Conservation (phyloP, 2,888 invertebrate genomes). For the Torymus tubicola region DNA sequence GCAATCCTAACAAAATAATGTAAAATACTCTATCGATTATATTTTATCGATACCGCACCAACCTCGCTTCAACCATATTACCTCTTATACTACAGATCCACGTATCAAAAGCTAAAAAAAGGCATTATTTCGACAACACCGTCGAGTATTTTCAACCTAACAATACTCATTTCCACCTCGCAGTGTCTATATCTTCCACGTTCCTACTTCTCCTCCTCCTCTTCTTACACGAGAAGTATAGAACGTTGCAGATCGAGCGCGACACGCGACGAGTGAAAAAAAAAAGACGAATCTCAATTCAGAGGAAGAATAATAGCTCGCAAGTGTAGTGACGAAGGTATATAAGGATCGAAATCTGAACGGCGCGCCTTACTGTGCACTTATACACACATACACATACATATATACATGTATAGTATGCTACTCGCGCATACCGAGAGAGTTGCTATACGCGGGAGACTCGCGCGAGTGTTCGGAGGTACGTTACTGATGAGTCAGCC, state of each 20-base stretch:
- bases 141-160: too few species aligned
- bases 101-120: background rate
- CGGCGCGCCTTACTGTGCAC: slow-evolving; percentile 13
- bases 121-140: background rate
- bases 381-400: background rate
- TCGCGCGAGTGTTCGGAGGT: slow-evolving; percentile 22
- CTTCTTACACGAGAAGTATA: too few species aligned
- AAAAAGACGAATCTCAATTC: slow-evolving; percentile 16
- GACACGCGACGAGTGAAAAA: background rate
- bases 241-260: background rate
- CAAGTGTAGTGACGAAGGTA: slow-evolving; percentile 29
- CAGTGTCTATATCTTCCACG: too few species aligned
- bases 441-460: too few species aligned
- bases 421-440: slow-evolving; percentile 1
- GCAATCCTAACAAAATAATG: too few species aligned
- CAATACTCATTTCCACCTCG: too few species aligned
- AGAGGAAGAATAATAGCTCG: slow-evolving; percentile 20
- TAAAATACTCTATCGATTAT: too few species aligned
- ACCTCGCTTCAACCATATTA: too few species aligned
- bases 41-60: too few species aligned
- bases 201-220: too few species aligned
- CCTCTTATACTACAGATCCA: background rate
- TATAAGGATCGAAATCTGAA: slow-evolving; percentile 51
- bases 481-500: slow-evolving; percentile 72
- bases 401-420: background rate